Conservation (phyloP, 2,113 vertebrate species). For the Ardeotis arabs region DNA sequence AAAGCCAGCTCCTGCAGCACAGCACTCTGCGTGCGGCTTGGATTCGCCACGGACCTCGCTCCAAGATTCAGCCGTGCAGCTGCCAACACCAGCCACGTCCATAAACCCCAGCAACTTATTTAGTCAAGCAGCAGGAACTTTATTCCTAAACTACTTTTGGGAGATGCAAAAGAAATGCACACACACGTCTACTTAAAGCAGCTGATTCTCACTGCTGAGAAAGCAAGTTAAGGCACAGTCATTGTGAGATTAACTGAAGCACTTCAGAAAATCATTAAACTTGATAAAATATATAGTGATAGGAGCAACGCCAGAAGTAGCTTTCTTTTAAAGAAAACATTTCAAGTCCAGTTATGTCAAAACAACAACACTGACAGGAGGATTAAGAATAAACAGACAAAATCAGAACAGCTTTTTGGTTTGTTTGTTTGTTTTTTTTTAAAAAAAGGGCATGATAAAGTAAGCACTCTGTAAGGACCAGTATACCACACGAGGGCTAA, state of each 20-base stretch:
- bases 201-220: not conserved
- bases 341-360: not conserved
- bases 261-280: not conserved
- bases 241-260: too few relatives aligned
- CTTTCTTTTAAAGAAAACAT: not conserved
- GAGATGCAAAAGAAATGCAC: not conserved
- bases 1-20: not conserved
- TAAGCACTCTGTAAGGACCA: not conserved
- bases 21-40: fast-evolving
- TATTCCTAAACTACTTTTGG: not conserved
- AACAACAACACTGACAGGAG: not conserved
- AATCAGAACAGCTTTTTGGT: not conserved
- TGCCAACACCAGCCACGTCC: not conserved
- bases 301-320: not conserved
- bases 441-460: not conserved
- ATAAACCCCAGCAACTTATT: not conserved
- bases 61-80: not conserved
- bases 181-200: not conserved
- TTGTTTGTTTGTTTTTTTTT: too few relatives aligned
- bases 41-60: not conserved
- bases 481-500: not conserved
- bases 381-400: not conserved
- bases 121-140: not conserved
- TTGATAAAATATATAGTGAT: fast-evolving
- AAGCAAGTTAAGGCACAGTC: not conserved